Conservation (phyloP, 1,140 invertebrate species). For the Diuraphis noxia region DNA sequence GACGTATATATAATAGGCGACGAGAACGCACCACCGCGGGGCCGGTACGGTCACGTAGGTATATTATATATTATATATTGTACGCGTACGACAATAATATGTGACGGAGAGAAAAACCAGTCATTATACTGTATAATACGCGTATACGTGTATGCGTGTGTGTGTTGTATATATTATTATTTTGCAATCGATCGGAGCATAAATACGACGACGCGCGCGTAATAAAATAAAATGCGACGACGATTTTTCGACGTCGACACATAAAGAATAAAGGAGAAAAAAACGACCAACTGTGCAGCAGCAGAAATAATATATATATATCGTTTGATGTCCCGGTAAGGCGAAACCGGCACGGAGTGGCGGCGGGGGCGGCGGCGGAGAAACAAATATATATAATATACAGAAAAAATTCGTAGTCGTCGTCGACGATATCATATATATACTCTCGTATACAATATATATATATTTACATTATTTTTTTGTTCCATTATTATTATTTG, state of each 20-base stretch:
- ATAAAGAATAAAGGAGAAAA: neutral
- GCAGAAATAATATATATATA: neutral
- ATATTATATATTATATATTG: neutral
- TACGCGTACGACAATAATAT: neutral
- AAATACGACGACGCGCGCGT: neutral
- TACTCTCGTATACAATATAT: too few relatives aligned
- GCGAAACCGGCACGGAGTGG: neutral
- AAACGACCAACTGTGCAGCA: neutral
- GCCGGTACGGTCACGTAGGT: neutral
- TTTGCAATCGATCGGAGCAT: neutral
- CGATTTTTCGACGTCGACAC: slow-evolving; percentile 11
- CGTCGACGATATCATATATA: too few relatives aligned
- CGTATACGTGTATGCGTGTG: too few relatives aligned
- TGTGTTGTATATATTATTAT: neutral
- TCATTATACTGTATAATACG: neutral
- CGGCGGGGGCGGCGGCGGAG: neutral
- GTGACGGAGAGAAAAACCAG: neutral
- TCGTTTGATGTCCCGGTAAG: slow-evolving; percentile 29
- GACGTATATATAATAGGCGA: neutral
- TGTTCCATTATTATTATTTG: neutral
- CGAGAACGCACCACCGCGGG: neutral
- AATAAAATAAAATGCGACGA: slow-evolving; percentile 17
- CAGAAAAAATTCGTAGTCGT: neutral
- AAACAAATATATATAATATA: neutral
- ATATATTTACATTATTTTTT: slow-evolving; percentile 8